A percentile compares a stretch with the other conserved stretches of the same genome.
phyloP scores from a whole-genome alignment of 2,888 invertebrate genomes.

The Papilio gigon region DNA sequence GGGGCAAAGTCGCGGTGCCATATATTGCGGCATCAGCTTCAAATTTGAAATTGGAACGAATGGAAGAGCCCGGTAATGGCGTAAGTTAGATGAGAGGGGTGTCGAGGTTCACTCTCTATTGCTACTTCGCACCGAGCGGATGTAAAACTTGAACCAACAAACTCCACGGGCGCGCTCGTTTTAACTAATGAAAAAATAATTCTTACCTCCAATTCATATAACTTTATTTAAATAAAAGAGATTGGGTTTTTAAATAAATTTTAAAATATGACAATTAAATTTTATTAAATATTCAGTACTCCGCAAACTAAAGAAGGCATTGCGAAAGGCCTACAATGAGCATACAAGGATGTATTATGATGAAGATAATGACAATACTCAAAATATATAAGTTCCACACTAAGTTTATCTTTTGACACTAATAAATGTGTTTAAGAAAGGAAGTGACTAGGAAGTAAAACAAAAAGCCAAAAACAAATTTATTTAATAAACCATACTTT shows the following conservation, averaged over 20 bases:
- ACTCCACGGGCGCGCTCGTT: slow-evolving; percentile 61
- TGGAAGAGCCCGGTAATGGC: slow-evolving; percentile 78
- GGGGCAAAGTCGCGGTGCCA: slow-evolving; percentile 66
- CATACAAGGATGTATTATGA: no score
- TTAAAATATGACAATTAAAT: background rate
- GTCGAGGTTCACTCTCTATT: slow-evolving; percentile 54
- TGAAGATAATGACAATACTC: no score
- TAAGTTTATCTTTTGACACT: no score
- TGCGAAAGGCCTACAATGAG: no score
- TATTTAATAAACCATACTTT: no score
- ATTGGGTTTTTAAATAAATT: background rate
- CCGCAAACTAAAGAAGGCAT: no score
- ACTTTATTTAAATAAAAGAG: background rate
- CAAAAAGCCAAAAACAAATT: no score
- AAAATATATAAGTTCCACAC: no score
- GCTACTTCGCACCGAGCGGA: slow-evolving; percentile 50
- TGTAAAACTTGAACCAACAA: slow-evolving; percentile 68
- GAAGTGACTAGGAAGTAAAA: no score
- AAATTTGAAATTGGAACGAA: slow-evolving; percentile 83
- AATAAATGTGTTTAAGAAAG: no score
- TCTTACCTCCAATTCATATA: background rate
- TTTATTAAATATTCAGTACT: background rate
- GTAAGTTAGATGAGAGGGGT: slow-evolving; percentile 79
- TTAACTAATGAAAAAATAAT: slow-evolving; percentile 52
- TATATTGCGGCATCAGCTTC: slow-evolving; percentile 74